Evolutionary conservation across 1,140 invertebrate genomes (phyloP).

Genomic region (Drosophila melanica): DNA sequence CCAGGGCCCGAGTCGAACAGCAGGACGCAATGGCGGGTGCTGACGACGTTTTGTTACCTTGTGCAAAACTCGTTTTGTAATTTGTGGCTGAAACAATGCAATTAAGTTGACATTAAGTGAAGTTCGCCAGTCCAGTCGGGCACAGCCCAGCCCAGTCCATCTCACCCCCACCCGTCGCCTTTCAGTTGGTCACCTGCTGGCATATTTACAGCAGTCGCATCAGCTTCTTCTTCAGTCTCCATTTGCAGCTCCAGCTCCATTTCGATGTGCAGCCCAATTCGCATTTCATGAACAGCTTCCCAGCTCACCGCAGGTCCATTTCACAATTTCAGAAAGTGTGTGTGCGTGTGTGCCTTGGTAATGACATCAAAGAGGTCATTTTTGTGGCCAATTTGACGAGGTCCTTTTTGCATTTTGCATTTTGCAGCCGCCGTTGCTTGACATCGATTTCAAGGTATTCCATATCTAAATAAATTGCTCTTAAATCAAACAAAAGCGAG

Average conservation of each 20-base stretch:
- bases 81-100: slow-evolving; percentile 81
- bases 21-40: slow-evolving; percentile 5
- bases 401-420: slow-evolving; percentile 13
- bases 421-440: slow-evolving; percentile 1
- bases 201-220: background rate
- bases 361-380: slow-evolving; percentile 47
- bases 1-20: background rate
- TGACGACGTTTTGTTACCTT: slow-evolving; percentile 72
- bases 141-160: background rate
- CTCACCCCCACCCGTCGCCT: background rate
- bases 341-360: slow-evolving; percentile 19
- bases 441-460: slow-evolving; percentile 14
- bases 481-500: slow-evolving; percentile 7
- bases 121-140: slow-evolving; percentile 41
- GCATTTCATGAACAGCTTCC: slow-evolving; percentile 16
- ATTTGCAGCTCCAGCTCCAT: slow-evolving; percentile 13
- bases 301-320: slow-evolving; percentile 7
- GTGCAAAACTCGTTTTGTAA: slow-evolving; percentile 78
- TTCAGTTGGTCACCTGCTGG: slow-evolving; percentile 11
- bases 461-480: slow-evolving; percentile 1
- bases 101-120: slow-evolving; percentile 81
- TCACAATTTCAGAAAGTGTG: slow-evolving; percentile 4
- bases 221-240: slow-evolving; percentile 37
- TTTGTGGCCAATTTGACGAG: slow-evolving; percentile 45
- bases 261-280: slow-evolving; percentile 24